Conservation (phyloP, 2,797 vertebrate genomes). For the Heliangelus exortis region DNA sequence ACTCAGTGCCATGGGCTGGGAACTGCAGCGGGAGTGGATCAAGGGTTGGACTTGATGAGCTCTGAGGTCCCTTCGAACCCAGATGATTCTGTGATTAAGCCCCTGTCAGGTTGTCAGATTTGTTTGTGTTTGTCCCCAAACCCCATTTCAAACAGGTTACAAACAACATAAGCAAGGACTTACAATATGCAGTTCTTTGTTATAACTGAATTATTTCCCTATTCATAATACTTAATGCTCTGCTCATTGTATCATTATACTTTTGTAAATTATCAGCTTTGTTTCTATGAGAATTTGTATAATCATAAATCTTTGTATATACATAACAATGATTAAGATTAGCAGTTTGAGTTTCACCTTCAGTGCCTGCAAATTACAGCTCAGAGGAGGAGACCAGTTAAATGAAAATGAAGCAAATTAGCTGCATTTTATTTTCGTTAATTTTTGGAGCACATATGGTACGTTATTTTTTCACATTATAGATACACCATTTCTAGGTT, state of each 20-base stretch:
- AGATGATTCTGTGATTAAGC: neutral
- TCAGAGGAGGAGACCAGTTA: neutral
- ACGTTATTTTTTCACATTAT: slow-evolving; percentile 4
- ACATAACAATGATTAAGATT: neutral
- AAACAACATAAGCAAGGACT: neutral
- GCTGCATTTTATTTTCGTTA: slow-evolving; percentile 20
- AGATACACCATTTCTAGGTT: neutral
- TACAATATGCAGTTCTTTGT: neutral
- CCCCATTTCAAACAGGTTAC: neutral
- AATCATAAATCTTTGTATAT: neutral
- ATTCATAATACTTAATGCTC: neutral
- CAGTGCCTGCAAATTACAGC: neutral
- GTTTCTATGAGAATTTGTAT: neutral
- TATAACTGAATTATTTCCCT: neutral
- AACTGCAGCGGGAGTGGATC: no score
- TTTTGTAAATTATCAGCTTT: neutral
- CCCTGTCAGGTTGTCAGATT: neutral
- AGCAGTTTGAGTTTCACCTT: slow-evolving; percentile 37
- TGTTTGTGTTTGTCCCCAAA: neutral
- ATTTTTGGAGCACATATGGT: slow-evolving; percentile 5
- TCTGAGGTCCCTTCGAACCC: no score
- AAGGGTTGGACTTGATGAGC: no score
- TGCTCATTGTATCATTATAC: neutral
- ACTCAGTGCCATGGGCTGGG: no score
- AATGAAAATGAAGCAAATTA: slow-evolving; percentile 30